A percentile compares a stretch with the other conserved stretches of the same genome.
These are phyloP conservation scores for Antheraea mylitta DNA, from an alignment of 1,140 invertebrate species.

Conservation along the genomic window DNA sequence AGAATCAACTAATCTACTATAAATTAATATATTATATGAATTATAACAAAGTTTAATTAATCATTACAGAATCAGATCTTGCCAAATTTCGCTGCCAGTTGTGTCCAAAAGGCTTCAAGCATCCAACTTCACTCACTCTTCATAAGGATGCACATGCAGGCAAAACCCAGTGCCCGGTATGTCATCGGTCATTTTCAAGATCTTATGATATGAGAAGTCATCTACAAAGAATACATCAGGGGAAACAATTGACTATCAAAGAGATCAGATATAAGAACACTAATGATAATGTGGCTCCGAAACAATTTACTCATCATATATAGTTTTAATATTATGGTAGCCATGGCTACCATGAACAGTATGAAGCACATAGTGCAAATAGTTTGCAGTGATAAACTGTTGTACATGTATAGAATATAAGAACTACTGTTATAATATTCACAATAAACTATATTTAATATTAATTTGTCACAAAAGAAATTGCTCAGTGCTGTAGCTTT, in stretches of 20 bases:
- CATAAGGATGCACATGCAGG: constrained; percentile 89
- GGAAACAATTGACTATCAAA: constrained; percentile 72
- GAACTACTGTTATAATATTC: constrained; percentile 23
- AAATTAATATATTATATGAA: too few relatives aligned
- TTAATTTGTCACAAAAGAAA: constrained; percentile 46
- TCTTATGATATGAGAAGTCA: constrained; percentile 83
- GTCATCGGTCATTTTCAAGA: constrained; percentile 81
- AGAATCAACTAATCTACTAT: too few relatives aligned
- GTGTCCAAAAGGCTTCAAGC: constrained; percentile 88
- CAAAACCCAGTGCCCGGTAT: constrained; percentile 83
- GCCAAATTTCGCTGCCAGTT: constrained; percentile 82
- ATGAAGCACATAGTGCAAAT: constrained; percentile 47
- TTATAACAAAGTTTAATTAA: background rate
- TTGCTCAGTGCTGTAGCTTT: constrained; percentile 67
- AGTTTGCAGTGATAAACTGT: constrained; percentile 23
- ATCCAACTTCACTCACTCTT: constrained; percentile 86
- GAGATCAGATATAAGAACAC: constrained; percentile 69
- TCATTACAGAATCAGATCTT: constrained; percentile 72
- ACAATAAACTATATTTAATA: constrained; percentile 44
- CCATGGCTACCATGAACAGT: constrained; percentile 25
- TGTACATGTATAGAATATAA: constrained; percentile 27
- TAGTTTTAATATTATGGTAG: constrained; percentile 43
- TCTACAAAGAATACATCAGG: constrained; percentile 80
- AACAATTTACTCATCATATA: constrained; percentile 64
- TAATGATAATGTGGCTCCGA: constrained; percentile 54